Conservation (phyloP, 1,140 invertebrate species). For the Drosophila orosa region DNA sequence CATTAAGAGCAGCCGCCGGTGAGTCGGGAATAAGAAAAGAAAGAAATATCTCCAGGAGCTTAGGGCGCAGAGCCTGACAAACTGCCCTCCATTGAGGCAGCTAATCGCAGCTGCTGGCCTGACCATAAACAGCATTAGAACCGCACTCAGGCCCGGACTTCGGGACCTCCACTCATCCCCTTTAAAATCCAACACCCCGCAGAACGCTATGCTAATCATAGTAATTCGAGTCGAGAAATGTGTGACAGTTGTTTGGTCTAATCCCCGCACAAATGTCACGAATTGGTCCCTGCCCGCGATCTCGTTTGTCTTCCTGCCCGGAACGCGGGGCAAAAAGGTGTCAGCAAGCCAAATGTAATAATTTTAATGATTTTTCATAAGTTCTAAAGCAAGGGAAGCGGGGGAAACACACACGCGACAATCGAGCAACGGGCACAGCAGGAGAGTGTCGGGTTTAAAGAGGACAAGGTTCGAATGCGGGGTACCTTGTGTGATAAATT, state of each 20-base stretch:
- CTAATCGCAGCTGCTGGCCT: constrained; percentile 49
- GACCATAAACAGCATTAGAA: constrained; percentile 44
- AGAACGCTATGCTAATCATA: constrained; percentile 67
- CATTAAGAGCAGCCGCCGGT: constrained; percentile 16
- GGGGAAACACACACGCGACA: constrained; percentile 35
- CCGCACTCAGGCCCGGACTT: constrained; percentile 1
- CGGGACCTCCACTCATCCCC: background rate
- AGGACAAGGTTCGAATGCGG: background rate
- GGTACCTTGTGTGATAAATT: constrained; percentile 24
- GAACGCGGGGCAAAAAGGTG: constrained; percentile 55
- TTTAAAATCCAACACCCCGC: constrained; percentile 13
- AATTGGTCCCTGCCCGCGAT: constrained; percentile 50
- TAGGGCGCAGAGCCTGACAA: constrained; percentile 55
- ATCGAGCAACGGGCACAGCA: background rate
- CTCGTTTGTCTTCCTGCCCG: constrained; percentile 38
- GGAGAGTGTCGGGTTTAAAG: background rate
- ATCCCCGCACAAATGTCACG: constrained; percentile 80
- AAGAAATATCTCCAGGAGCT: constrained; percentile 51
- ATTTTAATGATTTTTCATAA: constrained; percentile 83
- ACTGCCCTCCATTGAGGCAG: constrained; percentile 42
- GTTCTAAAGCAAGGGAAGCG: constrained; percentile 56
- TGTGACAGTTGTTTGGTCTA: constrained; percentile 80
- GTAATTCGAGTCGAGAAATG: constrained; percentile 77
- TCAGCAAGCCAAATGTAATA: constrained; percentile 82
- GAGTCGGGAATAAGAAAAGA: constrained; percentile 1